Evolutionary conservation across 2,888 invertebrate species (phyloP), one percentile per base, ranked within the genome.

Genomic region (Tiliacea citrago): DNA sequence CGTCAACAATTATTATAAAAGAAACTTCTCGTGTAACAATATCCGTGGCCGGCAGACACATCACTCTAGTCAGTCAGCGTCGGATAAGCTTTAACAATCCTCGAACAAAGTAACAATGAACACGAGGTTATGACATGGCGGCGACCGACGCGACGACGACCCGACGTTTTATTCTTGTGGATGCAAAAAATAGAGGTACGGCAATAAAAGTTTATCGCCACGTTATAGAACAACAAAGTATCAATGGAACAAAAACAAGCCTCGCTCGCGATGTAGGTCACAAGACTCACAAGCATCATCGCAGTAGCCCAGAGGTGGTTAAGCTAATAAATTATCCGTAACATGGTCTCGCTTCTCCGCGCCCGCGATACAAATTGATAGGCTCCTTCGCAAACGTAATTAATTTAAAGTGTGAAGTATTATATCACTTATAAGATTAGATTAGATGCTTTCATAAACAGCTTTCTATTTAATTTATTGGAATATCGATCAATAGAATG

Each of bases 1-100:
- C 86, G 89, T 88, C 90, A 86, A 90, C 91, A 89, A 90, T 89
- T 90, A 87, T 90, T 90, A 87, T 90, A 91, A 92, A 91, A 88
- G 87, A 84, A 71, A 79, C 73, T 78, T 82, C 73, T 84, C 80
- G 51, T 75, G 71, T 82, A 75, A 82, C 82, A 85, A 80, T 76
- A 82, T 68, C 61, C 73, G 57, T 73, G 73, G 77, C 49, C 29
- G 72, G 72, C 49, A 77, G 77, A 75, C 72, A 63, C 69, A 65
- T 75, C 73, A 61, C 67, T 76, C 68, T 75, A 79, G 66, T 81
- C 81, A 60, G 73, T 81, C 77, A 66, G 74, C 67, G 72, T 77
- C 49, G 72, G 85, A 87, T 89, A 81, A 87, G 84, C 82, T 87
- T 79, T 77, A 81, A 86, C 74, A 86, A 82, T 83, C 73, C 82